Evolutionary conservation across 2,888 invertebrate species (phyloP).

Genomic region (Pyrochroa serraticornis): DNA sequence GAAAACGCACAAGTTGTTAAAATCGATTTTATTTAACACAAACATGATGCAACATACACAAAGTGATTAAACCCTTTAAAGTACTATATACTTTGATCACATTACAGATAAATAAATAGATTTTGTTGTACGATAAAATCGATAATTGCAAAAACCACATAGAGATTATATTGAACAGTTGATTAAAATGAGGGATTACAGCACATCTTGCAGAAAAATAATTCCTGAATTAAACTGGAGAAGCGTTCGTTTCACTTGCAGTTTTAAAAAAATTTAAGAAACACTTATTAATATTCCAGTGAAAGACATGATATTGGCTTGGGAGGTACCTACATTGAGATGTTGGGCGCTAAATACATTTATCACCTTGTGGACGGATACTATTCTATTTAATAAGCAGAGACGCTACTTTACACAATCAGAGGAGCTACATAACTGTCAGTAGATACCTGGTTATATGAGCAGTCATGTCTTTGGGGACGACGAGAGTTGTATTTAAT

Average conservation of each 20-base stretch:
- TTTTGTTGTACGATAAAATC: slow-evolving; percentile 3
- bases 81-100: slow-evolving; percentile 34
- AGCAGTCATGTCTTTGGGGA: slow-evolving; percentile 33
- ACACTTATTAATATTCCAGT: neutral
- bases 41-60: slow-evolving; percentile 48
- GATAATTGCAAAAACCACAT: slow-evolving; percentile 14
- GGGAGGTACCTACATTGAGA: slow-evolving; percentile 19
- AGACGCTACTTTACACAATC: slow-evolving; percentile 34
- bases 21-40: slow-evolving; percentile 46
- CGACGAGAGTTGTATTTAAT: slow-evolving; percentile 29
- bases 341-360: slow-evolving; percentile 23
- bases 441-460: slow-evolving; percentile 31
- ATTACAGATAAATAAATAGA: slow-evolving; percentile 13
- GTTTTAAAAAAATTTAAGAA: slow-evolving; percentile 5
- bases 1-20: too few species aligned
- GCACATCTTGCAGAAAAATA: slow-evolving; percentile 9
- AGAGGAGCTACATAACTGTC: slow-evolving; percentile 33
- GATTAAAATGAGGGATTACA: slow-evolving; percentile 11
- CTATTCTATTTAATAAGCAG: slow-evolving; percentile 49
- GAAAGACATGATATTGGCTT: slow-evolving; percentile 21
- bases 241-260: slow-evolving; percentile 17
- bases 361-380: slow-evolving; percentile 53
- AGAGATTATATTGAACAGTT: slow-evolving; percentile 9
- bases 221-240: slow-evolving; percentile 28
- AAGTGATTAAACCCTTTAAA: slow-evolving; percentile 37